phyloP scores from a whole-genome alignment of 2,113 vertebrate species.

The Sarotherodon lohbergeri region DNA sequence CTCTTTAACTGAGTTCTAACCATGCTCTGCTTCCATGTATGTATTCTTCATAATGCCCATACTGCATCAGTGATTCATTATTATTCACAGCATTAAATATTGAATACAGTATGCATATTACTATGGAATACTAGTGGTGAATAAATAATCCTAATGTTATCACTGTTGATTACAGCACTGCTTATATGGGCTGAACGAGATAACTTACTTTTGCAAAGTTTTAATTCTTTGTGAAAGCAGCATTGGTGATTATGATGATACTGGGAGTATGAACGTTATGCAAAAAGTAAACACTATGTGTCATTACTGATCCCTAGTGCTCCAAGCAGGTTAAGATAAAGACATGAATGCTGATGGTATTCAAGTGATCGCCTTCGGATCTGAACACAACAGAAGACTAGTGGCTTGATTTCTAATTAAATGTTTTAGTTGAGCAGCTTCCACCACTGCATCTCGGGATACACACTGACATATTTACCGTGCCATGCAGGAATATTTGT shows the following conservation, averaged over 20 bases:
- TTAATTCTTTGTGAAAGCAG: neutral
- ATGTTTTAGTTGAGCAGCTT: slow-evolving; percentile 10
- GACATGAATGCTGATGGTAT: slow-evolving; percentile 6
- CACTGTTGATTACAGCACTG: neutral
- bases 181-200: neutral
- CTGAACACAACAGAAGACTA: neutral
- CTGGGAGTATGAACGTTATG: neutral
- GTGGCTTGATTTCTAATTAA: slow-evolving; percentile 28
- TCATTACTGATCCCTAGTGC: neutral
- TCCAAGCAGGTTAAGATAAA: neutral
- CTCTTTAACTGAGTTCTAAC: neutral
- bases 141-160: neutral
- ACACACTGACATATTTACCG: slow-evolving; percentile 15
- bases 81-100: neutral
- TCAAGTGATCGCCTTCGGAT: slow-evolving; percentile 6
- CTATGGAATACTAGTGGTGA: neutral
- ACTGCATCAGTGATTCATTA: neutral
- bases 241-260: neutral
- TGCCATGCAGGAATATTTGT: slow-evolving; percentile 6
- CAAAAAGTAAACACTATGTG: neutral
- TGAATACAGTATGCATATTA: neutral
- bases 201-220: neutral
- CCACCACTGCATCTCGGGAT: neutral
- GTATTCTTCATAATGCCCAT: neutral
- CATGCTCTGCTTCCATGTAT: neutral